Evolutionary conservation across 2,113 vertebrate species (phyloP), one percentile per base, ranked within the genome.

Genomic region (Pangasianodon gigas): DNA sequence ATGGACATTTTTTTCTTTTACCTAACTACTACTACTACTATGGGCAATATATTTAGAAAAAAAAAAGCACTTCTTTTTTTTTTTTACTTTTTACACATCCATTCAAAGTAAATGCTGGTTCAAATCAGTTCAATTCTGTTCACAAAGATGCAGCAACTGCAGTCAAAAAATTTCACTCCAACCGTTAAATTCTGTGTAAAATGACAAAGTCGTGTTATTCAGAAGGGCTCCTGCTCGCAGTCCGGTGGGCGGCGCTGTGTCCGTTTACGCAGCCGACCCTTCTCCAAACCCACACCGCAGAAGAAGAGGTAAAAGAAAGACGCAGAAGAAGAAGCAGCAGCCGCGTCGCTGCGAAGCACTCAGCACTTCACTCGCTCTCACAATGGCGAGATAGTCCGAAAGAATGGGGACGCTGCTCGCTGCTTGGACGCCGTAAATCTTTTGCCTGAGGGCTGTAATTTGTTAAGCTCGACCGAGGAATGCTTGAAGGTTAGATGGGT

Each of bases 301-400:
- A 60, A 84, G 82, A 62, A 84, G 82, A 58, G 18, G n/a, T 37
- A 56, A 58, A 24, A 41, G 32, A 48, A 24, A 44, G 67, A 86
- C 82, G 93, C 93, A 80, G 86, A 87, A 54, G 52, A 29, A 87
- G 86, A 65, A 88, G 87, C 75, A 77, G 85, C 93, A 93, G 77
- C 91, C 84, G 91, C 91, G 86, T 93, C 91, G 90, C 82, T 83
- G 52, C 71, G 75, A 81, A 82, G 83, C 80, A 19, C 29, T 62
- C 82, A 29, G 21, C 24, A 16, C n/a, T 71, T 48, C 21, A 46
- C 26, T 62, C 41, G 81, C 92, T 92, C 91, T 92, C 90, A 91
- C 91, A 89, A 86, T 89, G 93, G 87, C 88, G 89, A 91, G 91
- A 86, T 93, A 93, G 92, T 85, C 84, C 80, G 58, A 19, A 48